These are phyloP conservation scores for Thecocarcelia acutangulata DNA, from an alignment of 2,888 invertebrate genomes.

Conservation along the genomic window DNA sequence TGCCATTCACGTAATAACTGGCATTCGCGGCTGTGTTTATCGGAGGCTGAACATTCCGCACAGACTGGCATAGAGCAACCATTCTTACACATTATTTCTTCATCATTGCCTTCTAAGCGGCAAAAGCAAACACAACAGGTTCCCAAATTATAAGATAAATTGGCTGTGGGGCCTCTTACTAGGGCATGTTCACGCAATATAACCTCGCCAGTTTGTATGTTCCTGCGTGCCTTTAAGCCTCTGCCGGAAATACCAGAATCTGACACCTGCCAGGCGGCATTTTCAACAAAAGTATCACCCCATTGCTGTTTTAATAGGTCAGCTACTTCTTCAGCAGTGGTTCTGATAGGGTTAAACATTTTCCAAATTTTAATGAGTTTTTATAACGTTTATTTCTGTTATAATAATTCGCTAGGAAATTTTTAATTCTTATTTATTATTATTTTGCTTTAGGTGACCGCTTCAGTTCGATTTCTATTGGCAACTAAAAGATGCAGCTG, in stretches of 20 bases:
- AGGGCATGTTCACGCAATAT: constrained; percentile 88
- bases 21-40: constrained; percentile 85
- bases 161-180: constrained; percentile 86
- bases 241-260: constrained; percentile 86
- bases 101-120: constrained; percentile 77
- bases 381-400: neutral
- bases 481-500: constrained; percentile 41
- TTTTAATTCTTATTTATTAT: neutral
- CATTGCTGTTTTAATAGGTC: constrained; percentile 75
- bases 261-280: constrained; percentile 83
- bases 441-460: constrained; percentile 38
- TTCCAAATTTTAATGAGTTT: no score
- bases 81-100: constrained; percentile 82
- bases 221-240: constrained; percentile 86
- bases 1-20: constrained; percentile 84
- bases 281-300: constrained; percentile 71
- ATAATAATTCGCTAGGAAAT: no score
- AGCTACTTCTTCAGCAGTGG: constrained; percentile 74
- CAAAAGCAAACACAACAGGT: constrained; percentile 86
- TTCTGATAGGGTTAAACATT: constrained; percentile 69
- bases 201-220: constrained; percentile 86
- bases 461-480: constrained; percentile 42
- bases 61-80: constrained; percentile 88
- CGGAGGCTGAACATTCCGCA: constrained; percentile 83
- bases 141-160: constrained; percentile 82